These are phyloP conservation scores for Bufo bufo DNA, from an alignment of 2,113 vertebrate species.

Conservation along the genomic window DNA sequence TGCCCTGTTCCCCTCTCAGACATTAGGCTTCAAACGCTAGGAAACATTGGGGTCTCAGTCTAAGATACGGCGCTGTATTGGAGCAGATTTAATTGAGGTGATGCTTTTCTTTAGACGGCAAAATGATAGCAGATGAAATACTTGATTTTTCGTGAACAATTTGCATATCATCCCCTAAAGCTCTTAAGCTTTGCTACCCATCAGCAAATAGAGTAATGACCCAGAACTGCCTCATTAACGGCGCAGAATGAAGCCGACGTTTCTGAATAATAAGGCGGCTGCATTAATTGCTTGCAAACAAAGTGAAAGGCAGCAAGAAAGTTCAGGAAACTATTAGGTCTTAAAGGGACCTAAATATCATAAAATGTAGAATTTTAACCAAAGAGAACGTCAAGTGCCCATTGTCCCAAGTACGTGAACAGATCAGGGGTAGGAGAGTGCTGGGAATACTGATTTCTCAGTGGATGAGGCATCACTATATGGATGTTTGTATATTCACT, in stretches of 20 bases:
- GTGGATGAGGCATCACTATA: background rate
- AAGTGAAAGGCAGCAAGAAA: slow-evolving; percentile 14
- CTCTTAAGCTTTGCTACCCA: slow-evolving; percentile 43
- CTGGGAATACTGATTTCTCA: background rate
- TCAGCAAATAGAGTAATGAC: slow-evolving; percentile 42
- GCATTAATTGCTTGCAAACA: slow-evolving; percentile 37
- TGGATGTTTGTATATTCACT: too few relatives aligned
- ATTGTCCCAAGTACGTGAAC: background rate
- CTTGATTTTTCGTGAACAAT: slow-evolving; percentile 36
- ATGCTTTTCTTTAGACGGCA: slow-evolving; percentile 10
- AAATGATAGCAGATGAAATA: slow-evolving; percentile 28
- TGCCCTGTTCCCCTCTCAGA: too few relatives aligned
- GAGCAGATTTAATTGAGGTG: slow-evolving; percentile 16
- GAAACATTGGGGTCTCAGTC: background rate
- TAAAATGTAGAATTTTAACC: background rate
- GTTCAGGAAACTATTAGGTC: background rate
- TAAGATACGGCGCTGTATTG: background rate
- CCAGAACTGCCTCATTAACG: slow-evolving; percentile 38
- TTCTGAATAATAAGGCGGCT: background rate
- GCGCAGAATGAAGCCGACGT: slow-evolving; percentile 29
- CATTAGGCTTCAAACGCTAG: background rate
- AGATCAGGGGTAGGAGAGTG: background rate
- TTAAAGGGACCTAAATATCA: background rate
- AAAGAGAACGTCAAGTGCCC: background rate
- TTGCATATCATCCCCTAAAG: slow-evolving; percentile 51